Conservation (phyloP, 2,888 invertebrate species). For the Frankliniella fusca region DNA sequence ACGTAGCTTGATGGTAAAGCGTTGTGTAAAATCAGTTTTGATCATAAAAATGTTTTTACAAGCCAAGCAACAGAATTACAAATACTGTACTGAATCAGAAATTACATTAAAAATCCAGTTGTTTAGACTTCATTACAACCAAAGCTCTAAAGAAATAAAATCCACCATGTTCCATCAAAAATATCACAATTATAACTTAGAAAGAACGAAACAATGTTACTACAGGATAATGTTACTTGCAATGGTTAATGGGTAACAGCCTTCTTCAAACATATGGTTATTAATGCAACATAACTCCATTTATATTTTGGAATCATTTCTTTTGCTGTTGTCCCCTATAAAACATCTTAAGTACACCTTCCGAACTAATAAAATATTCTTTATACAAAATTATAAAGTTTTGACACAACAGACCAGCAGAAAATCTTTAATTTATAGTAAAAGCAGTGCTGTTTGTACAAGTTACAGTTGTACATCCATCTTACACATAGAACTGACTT, state of each 20-base stretch:
- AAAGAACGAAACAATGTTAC: not conserved
- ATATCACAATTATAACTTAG: conserved; percentile 22
- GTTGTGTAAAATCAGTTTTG: too few relatives aligned
- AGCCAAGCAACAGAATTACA: too few relatives aligned
- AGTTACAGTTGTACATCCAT: not conserved
- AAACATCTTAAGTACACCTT: conserved; percentile 19
- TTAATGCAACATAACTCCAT: too few relatives aligned
- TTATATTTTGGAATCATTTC: too few relatives aligned
- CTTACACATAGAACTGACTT: not conserved
- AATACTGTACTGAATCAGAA: too few relatives aligned
- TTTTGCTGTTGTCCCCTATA: not conserved
- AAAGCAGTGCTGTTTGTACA: not conserved
- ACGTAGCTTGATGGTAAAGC: too few relatives aligned
- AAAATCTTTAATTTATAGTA: not conserved
- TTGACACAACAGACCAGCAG: conserved; percentile 7
- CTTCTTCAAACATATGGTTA: too few relatives aligned
- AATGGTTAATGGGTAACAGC: not conserved
- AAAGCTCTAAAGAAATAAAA: not conserved
- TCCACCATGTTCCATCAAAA: not conserved
- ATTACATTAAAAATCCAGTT: not conserved
- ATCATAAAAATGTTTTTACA: too few relatives aligned
- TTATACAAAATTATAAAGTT: conserved; percentile 25
- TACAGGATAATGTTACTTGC: not conserved
- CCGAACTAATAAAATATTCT: conserved; percentile 5
- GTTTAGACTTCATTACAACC: not conserved